A percentile compares a stretch with the other conserved stretches of the same genome.
Conservation (phyloP, 2,797 vertebrate genomes). For the Molossus alvarezi region DNA sequence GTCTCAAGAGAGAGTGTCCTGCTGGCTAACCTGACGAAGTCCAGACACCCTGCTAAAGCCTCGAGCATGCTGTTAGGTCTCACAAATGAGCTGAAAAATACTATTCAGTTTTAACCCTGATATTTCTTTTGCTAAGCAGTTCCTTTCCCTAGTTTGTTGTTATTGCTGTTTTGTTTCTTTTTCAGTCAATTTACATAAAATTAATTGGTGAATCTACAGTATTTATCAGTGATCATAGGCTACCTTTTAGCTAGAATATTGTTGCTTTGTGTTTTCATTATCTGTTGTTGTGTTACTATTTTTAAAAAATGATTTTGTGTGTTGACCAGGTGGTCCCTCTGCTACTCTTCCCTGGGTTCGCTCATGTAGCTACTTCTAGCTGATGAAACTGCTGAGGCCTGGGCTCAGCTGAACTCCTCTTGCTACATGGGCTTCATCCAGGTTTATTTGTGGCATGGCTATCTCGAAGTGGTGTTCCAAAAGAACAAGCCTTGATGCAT, state of each 20-base stretch:
- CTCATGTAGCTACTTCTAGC: background rate
- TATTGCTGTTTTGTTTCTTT: background rate
- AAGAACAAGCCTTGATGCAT: background rate
- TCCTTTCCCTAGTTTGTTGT: background rate
- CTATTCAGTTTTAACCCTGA: background rate
- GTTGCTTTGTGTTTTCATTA: constrained; percentile 17
- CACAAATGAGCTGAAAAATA: constrained; percentile 53
- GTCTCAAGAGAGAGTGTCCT: background rate
- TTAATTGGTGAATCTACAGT: no score
- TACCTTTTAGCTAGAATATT: background rate
- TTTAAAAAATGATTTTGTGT: background rate
- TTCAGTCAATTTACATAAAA: background rate
- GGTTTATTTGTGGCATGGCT: background rate
- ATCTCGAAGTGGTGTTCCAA: background rate
- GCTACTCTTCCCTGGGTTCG: background rate
- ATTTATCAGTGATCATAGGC: background rate
- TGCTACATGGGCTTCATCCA: background rate
- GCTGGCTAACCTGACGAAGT: background rate
- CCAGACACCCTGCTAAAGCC: background rate
- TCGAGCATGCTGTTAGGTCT: background rate
- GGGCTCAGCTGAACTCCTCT: background rate
- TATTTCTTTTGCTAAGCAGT: constrained; percentile 48
- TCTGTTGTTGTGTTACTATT: background rate
- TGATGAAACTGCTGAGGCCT: background rate
- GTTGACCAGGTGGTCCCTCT: background rate